phyloP scores from a whole-genome alignment of 2,888 invertebrate species.

The Synergus itoensis region DNA sequence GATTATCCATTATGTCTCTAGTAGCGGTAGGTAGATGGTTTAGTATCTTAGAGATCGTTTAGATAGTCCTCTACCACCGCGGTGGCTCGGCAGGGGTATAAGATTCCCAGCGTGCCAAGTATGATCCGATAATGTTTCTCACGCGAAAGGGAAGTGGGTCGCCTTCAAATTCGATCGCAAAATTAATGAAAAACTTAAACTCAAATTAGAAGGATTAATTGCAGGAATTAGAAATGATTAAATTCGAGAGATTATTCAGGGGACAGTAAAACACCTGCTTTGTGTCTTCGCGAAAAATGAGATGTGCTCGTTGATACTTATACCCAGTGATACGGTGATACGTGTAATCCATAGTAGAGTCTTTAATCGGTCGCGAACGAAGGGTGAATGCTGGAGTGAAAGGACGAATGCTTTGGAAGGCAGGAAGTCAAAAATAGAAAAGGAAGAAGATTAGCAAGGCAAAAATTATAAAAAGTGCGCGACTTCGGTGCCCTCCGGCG shows the following conservation, averaged over 20 bases:
- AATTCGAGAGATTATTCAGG: conserved; percentile 41
- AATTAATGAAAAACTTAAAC: conserved; percentile 48
- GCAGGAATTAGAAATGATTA: conserved; percentile 42
- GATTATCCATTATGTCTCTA: conserved; percentile 70
- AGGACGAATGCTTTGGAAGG: not conserved
- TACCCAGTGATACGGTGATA: conserved; percentile 53
- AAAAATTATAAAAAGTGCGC: conserved; percentile 32
- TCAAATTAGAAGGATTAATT: conserved; percentile 50
- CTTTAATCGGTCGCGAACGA: conserved; percentile 12
- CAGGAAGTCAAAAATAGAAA: conserved; percentile 40
- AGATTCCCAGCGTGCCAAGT: conserved; percentile 61
- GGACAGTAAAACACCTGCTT: not conserved
- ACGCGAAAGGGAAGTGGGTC: conserved; percentile 45
- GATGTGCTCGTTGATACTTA: conserved; percentile 46
- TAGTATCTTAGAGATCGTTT: conserved; percentile 73
- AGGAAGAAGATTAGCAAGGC: conserved; percentile 41
- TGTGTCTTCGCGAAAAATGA: conserved; percentile 39
- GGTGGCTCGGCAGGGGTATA: conserved; percentile 69
- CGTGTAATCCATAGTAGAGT: conserved; percentile 35
- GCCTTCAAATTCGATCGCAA: conserved; percentile 41
- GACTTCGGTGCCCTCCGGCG: conserved; percentile 60
- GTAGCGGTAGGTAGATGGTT: conserved; percentile 71
- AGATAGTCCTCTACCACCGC: conserved; percentile 72
- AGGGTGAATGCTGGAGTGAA: conserved; percentile 23
- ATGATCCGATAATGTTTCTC: conserved; percentile 48